These are phyloP conservation scores for Micrastur ruficollis DNA, from an alignment of 2,797 vertebrate species.

Conservation along the genomic window DNA sequence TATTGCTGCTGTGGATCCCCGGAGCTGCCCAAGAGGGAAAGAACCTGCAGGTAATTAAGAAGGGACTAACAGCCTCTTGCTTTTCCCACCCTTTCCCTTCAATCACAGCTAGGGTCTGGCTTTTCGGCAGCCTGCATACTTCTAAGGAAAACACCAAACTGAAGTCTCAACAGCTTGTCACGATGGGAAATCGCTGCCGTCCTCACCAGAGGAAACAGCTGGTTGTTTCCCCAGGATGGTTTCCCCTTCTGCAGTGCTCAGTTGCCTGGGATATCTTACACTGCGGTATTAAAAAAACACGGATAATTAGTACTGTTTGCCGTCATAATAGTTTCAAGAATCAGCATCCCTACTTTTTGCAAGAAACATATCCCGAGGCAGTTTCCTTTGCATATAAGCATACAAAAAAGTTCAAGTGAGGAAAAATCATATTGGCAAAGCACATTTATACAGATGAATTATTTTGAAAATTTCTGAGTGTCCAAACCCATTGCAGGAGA, in stretches of 20 bases:
- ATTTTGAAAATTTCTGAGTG: constrained; percentile 22
- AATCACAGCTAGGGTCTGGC: accelerated
- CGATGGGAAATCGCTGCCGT: accelerated
- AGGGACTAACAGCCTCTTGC: neutral
- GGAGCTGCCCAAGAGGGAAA: neutral
- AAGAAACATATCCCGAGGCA: constrained; percentile 15
- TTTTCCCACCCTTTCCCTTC: neutral
- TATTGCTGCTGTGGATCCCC: neutral
- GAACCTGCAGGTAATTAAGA: neutral
- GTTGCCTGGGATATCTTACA: neutral
- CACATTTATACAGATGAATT: neutral
- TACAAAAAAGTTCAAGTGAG: neutral
- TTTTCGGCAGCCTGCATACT: accelerated
- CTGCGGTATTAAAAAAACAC: neutral
- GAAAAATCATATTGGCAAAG: neutral
- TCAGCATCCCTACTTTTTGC: neutral
- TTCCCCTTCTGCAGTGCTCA: neutral
- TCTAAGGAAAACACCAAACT: neutral
- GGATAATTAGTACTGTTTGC: neutral
- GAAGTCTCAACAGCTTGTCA: neutral
- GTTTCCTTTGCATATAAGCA: neutral
- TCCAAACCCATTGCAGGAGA: neutral
- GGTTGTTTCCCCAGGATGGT: accelerated
- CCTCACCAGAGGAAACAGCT: neutral
- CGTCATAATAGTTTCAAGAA: neutral